Evolutionary conservation across 2,113 vertebrate genomes (phyloP), one percentile per base, ranked within the genome.

Genomic region (Maylandia zebra): DNA sequence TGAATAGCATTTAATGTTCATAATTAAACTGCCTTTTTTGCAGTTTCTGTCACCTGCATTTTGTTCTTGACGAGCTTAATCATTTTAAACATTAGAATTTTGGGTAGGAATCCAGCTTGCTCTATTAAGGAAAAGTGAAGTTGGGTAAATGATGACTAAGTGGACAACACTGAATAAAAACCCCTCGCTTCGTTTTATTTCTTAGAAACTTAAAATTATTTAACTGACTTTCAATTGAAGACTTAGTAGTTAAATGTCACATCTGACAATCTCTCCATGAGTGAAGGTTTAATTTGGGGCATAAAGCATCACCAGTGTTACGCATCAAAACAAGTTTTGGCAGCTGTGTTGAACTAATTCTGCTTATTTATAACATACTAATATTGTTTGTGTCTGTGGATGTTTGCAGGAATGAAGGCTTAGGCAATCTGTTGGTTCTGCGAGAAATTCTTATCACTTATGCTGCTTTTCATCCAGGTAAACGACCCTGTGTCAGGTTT

Each of bases 361-460:
- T 61, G 38, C 27, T 57, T 61, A 61, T 27, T 52, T 34, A 11
- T 34, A 22, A 17, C 8, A 13, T 43, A 50, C 55, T 48, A 50
- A 66, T 85, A 8, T 38, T 76, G 36, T 56, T 2, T 90, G 38
- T 94, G 76, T 94, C 64, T 69, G 36, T 91, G 55, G 87, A 38
- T 41, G 55, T 91, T 56, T 91, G 24, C 89, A 97, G 97, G 90
- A 92, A 94, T 9, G 94, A 97, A 92, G 96, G 97, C 27, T 95
- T 93, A 36, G 96, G 96, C 10, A 97, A 97, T 82, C 95, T 97
- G 24, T 90, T 97, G 89, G 96, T 96, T 66, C 86, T 97, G 80
- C 94, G 97, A 91, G 96, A 97, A n/a, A 96, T 97, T 88, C 96
- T 97, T 52, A 96, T 97, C 93, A 97, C 97, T 5, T 97, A 95